Conservation (phyloP, 2,888 invertebrate species). For the Lycocerus yunnanus region DNA sequence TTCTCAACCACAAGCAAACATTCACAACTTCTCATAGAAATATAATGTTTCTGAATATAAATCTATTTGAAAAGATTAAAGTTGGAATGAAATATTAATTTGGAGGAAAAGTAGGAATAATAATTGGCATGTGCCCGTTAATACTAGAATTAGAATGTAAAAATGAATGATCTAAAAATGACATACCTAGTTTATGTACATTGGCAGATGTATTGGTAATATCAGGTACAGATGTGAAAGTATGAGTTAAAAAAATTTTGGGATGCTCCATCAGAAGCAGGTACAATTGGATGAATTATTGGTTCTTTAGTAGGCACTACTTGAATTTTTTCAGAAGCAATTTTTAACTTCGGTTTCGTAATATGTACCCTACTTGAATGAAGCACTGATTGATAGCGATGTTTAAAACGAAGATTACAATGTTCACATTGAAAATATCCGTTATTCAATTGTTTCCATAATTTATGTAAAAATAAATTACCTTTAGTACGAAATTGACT, state of each 20-base stretch:
- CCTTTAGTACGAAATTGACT: constrained; percentile 56
- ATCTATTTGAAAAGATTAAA: background rate
- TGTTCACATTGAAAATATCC: constrained; percentile 57
- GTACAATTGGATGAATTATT: constrained; percentile 36
- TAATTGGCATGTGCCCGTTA: constrained; percentile 55
- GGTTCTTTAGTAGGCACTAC: constrained; percentile 48
- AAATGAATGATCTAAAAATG: constrained; percentile 55
- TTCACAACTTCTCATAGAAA: background rate
- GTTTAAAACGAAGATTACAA: constrained; percentile 55
- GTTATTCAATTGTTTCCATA: constrained; percentile 58
- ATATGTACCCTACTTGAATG: constrained; percentile 56
- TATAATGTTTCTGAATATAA: background rate
- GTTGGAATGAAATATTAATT: constrained; percentile 37
- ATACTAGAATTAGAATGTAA: constrained; percentile 50
- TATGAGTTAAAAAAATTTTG: constrained; percentile 46
- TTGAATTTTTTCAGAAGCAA: constrained; percentile 38
- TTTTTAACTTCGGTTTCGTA: constrained; percentile 23
- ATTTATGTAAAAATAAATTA: constrained; percentile 57
- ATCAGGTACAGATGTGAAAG: constrained; percentile 50
- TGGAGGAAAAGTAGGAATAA: constrained; percentile 56
- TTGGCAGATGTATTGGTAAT: constrained; percentile 45
- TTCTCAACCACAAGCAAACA: background rate
- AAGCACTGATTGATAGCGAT: constrained; percentile 58
- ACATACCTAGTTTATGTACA: constrained; percentile 55
- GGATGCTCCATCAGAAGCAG: constrained; percentile 44